These are phyloP conservation scores for Sebastes ruberrimus DNA, from an alignment of 2,797 vertebrate genomes.

Conservation along the genomic window DNA sequence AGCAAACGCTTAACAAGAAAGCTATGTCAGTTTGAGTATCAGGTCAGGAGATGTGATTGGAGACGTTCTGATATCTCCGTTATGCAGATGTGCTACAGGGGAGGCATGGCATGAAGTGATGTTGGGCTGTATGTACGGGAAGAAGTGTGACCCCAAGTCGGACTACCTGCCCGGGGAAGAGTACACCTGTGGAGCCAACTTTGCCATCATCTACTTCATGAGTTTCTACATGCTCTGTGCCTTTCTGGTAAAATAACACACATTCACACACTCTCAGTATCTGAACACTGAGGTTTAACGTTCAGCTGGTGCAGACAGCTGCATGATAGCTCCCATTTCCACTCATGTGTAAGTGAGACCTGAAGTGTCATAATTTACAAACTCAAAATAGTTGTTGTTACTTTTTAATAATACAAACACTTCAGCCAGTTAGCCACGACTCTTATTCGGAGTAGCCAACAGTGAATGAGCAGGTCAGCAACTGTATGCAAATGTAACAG, in stretches of 20 bases:
- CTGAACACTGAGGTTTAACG: rapidly evolving
- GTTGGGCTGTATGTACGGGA: conserved; percentile 90
- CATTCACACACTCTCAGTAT: no score
- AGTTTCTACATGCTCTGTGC: conserved; percentile 97
- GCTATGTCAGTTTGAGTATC: neutral
- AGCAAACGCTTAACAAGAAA: neutral
- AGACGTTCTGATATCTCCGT: neutral
- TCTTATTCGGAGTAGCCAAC: neutral
- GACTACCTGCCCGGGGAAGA: conserved; percentile 91
- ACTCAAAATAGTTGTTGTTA: no score
- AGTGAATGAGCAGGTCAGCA: neutral
- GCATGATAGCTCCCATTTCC: no score
- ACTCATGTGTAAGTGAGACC: no score
- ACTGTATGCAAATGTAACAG: neutral
- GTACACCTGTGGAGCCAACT: conserved; percentile 89
- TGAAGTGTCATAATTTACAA: no score
- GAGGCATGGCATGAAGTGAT: conserved; percentile 95
- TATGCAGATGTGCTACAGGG: conserved; percentile 87
- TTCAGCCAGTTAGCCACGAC: no score
- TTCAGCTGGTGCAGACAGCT: no score
- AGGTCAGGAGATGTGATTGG: neutral
- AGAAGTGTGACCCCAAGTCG: conserved; percentile 90
- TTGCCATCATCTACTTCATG: conserved; percentile 93
- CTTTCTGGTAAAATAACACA: conserved; percentile 85
- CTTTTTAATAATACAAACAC: no score